These are phyloP conservation scores for Amblyjoppa fuscipennis DNA, from an alignment of 2,888 invertebrate species.

Conservation along the genomic window DNA sequence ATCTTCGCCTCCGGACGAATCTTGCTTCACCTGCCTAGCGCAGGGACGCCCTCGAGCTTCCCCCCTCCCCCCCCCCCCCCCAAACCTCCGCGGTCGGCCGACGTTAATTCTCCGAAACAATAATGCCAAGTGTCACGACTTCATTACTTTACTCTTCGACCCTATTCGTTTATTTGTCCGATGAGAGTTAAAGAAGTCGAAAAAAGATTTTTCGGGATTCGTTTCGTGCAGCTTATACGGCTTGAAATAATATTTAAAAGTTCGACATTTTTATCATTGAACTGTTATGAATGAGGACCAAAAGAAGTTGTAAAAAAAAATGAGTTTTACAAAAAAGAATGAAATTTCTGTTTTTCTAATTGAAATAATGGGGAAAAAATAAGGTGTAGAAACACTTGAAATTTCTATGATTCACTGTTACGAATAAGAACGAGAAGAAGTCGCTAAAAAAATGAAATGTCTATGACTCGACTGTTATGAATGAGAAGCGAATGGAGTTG, in stretches of 20 bases:
- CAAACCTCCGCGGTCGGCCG: constrained; percentile 2
- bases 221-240: no score
- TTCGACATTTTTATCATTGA: background rate
- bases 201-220: background rate
- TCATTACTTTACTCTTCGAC: constrained; percentile 19
- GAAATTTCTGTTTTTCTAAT: no score
- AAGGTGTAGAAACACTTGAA: background rate
- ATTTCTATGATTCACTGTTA: background rate
- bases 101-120: constrained; percentile 53
- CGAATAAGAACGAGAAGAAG: background rate
- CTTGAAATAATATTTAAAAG: background rate
- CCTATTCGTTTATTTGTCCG: constrained; percentile 19
- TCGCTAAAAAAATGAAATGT: background rate
- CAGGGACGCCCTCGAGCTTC: constrained; percentile 36
- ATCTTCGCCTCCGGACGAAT: constrained; percentile 60
- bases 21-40: constrained; percentile 66
- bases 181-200: background rate
- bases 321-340: background rate
- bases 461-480: background rate
- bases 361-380: no score
- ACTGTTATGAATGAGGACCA: background rate
- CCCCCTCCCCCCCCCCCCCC: background rate
- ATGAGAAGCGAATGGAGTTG: background rate
- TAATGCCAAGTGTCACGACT: constrained; percentile 54
- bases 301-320: background rate